Conservation (phyloP, 2,797 vertebrate genomes). For the Chrysocyon brachyurus region DNA sequence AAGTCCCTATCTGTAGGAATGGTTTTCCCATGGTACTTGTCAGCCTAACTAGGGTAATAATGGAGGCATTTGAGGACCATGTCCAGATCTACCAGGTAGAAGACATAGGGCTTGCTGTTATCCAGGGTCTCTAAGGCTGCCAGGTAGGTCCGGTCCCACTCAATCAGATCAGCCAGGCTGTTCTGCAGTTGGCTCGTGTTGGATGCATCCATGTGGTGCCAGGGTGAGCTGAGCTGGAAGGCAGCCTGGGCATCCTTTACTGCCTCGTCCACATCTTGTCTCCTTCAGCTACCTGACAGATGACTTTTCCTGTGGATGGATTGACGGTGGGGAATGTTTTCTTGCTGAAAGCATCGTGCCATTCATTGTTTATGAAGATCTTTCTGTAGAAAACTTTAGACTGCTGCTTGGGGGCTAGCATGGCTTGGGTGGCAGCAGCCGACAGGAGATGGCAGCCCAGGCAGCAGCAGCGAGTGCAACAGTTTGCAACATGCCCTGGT, state of each 20-base stretch:
- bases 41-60: not conserved
- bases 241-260: slow-evolving; percentile 94
- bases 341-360: slow-evolving; percentile 94
- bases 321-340: slow-evolving; percentile 95
- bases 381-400: slow-evolving; percentile 92
- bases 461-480: slow-evolving; percentile 5
- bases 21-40: not conserved
- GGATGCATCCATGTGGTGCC: slow-evolving; percentile 96
- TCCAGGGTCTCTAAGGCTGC: slow-evolving; percentile 97
- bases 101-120: slow-evolving; percentile 95
- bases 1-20: not conserved
- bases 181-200: slow-evolving; percentile 92
- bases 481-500: slow-evolving; percentile 86
- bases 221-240: slow-evolving; percentile 95
- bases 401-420: slow-evolving; percentile 90
- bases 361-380: slow-evolving; percentile 98
- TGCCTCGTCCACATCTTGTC: slow-evolving; percentile 95
- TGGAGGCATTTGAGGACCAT: slow-evolving; percentile 94
- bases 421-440: slow-evolving; percentile 82
- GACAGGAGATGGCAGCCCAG: slow-evolving; percentile 84
- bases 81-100: slow-evolving; percentile 94
- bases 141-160: slow-evolving; percentile 94
- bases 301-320: slow-evolving; percentile 95
- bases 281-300: slow-evolving; percentile 96
- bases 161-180: slow-evolving; percentile 94